Conservation (phyloP, 2,888 invertebrate genomes). For the Ethmia dodecea region DNA sequence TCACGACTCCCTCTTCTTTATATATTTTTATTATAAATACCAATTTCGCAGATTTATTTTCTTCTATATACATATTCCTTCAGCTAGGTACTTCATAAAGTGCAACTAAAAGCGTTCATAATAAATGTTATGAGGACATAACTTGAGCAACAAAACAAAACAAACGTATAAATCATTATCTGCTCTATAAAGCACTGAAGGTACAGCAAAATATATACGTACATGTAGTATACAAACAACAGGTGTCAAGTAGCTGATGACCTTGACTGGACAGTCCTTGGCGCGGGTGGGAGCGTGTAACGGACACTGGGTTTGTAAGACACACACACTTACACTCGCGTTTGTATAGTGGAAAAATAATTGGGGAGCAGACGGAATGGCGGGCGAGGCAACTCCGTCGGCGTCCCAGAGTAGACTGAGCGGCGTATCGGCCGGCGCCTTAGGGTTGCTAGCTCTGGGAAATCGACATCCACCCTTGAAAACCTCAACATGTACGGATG, state of each 20-base stretch:
- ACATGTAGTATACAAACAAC: slow-evolving; percentile 59
- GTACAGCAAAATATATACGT: too few species aligned
- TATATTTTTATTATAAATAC: too few species aligned
- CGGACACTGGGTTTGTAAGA: slow-evolving; percentile 43
- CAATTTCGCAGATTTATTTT: too few species aligned
- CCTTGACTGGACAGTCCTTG: slow-evolving; percentile 50
- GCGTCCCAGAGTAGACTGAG: slow-evolving; percentile 57
- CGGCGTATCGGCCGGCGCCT: slow-evolving; percentile 38
- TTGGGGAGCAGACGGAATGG: slow-evolving; percentile 21
- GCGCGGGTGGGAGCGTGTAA: slow-evolving; percentile 33
- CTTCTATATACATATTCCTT: too few species aligned
- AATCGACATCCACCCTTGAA: slow-evolving; percentile 12
- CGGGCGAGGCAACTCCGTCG: slow-evolving; percentile 30
- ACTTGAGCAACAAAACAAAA: not conserved
- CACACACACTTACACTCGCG: slow-evolving; percentile 61
- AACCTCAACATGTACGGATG: too few species aligned
- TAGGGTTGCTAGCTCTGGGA: slow-evolving; percentile 47
- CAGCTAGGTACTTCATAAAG: too few species aligned
- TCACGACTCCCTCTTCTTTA: too few species aligned
- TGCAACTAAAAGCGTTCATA: slow-evolving; percentile 10
- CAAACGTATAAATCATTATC: slow-evolving; percentile 16
- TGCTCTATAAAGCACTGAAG: too few species aligned
- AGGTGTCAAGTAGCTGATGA: slow-evolving; percentile 64
- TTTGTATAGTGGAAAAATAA: slow-evolving; percentile 40
- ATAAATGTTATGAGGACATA: too few species aligned